Conservation (phyloP, 2,797 vertebrate species). For the Coranthus polyacanthus region DNA sequence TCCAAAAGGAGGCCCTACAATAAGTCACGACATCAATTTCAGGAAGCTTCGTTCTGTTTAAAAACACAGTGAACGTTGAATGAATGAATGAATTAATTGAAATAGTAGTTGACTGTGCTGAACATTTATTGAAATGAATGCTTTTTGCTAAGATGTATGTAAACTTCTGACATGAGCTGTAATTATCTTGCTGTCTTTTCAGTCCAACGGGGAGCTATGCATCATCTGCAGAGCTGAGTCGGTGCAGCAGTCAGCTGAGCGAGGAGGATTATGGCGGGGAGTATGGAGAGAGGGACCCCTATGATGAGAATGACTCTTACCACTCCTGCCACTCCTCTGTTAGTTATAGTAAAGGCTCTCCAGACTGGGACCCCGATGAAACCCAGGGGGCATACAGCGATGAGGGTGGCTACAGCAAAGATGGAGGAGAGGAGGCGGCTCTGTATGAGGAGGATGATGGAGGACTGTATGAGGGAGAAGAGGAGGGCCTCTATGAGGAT, state of each 20-base stretch:
- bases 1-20: no score
- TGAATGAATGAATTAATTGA: no score
- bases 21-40: no score
- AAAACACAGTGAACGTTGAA: not conserved
- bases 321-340: conserved; percentile 98
- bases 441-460: conserved; percentile 84
- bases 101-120: no score
- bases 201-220: conserved; percentile 96
- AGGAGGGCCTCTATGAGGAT: conserved; percentile 84
- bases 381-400: conserved; percentile 90
- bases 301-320: conserved; percentile 95
- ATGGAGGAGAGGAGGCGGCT: conserved; percentile 87
- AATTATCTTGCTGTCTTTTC: not conserved
- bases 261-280: conserved; percentile 93
- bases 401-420: conserved; percentile 88
- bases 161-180: not conserved
- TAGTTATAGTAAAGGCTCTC: conserved; percentile 94
- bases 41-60: no score
- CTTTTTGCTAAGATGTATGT: no score
- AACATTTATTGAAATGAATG: no score
- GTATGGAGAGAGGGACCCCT: conserved; percentile 89
- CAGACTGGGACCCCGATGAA: conserved; percentile 90
- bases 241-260: conserved; percentile 95
- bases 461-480: conserved; percentile 82
- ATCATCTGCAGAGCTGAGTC: conserved; percentile 95